phyloP scores from a whole-genome alignment of 92 coral and sea anemone species.

The Galaxea fascicularis region DNA sequence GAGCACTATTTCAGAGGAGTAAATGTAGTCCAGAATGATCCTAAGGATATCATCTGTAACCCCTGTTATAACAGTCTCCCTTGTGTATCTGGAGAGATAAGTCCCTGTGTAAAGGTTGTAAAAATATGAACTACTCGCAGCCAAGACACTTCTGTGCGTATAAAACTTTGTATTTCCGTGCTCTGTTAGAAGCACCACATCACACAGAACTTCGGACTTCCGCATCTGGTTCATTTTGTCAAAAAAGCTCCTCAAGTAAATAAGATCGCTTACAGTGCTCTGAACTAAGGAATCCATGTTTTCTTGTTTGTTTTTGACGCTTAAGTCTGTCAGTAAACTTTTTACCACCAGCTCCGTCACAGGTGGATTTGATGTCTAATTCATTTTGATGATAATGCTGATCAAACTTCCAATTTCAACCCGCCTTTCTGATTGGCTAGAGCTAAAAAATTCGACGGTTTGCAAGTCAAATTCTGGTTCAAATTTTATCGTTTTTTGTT shows the following conservation, averaged over 20 bases:
- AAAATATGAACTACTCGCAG: slow-evolving; percentile 90
- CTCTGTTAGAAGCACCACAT: slow-evolving; percentile 81
- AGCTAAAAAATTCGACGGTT: neutral
- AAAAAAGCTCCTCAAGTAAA: slow-evolving; percentile 50
- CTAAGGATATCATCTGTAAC: slow-evolving; percentile 69
- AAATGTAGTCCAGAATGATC: slow-evolving; percentile 72
- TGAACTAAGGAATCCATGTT: slow-evolving; percentile 17
- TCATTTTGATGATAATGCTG: neutral
- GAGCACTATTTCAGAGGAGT: slow-evolving; percentile 73
- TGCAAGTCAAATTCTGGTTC: neutral
- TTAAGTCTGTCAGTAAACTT: no score
- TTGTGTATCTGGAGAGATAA: slow-evolving; percentile 62
- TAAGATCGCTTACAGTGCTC: slow-evolving; percentile 39
- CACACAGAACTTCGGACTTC: slow-evolving; percentile 76
- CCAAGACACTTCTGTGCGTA: slow-evolving; percentile 88
- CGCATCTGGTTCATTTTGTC: slow-evolving; percentile 79
- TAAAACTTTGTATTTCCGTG: slow-evolving; percentile 72
- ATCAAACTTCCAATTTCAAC: neutral
- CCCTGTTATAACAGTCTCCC: slow-evolving; percentile 77
- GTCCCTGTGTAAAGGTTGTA: slow-evolving; percentile 80
- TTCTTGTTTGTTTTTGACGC: slow-evolving; percentile 2
- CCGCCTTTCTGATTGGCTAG: neutral
- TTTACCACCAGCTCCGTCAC: slow-evolving; percentile 23
- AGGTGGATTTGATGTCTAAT: slow-evolving; percentile 37
- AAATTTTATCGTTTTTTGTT: neutral